Conservation (phyloP, 2,113 vertebrate species). For the Microtus oregoni region DNA sequence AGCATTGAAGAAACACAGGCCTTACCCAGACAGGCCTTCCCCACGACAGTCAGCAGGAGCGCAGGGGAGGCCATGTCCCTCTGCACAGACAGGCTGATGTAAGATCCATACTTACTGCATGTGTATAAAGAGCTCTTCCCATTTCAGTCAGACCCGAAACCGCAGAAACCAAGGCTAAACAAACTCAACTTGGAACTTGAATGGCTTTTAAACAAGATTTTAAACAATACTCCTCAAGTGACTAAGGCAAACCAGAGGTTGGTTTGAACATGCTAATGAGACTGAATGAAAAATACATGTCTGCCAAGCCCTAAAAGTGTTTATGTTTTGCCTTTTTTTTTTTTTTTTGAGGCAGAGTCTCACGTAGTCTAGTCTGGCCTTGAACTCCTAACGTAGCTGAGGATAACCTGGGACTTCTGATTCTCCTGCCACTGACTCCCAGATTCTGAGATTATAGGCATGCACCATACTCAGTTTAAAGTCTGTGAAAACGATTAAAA, state of each 20-base stretch:
- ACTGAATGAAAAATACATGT: not conserved
- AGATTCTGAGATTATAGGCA: not conserved
- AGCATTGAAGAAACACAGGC: not conserved
- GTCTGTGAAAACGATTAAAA: not conserved
- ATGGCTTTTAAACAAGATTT: not conserved
- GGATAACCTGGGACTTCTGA: not conserved
- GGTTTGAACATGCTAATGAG: not conserved
- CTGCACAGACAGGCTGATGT: not conserved
- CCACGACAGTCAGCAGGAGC: not conserved
- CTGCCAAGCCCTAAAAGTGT: not conserved
- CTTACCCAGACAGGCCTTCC: not conserved
- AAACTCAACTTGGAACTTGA: not conserved
- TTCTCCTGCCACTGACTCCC: not conserved
- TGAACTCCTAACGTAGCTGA: not conserved
- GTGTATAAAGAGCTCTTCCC: slow-evolving; percentile 16
- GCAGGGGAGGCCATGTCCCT: not conserved
- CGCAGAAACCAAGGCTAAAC: not conserved
- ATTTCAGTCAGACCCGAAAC: not conserved
- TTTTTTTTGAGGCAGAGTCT: not conserved
- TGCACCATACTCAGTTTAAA: not conserved
- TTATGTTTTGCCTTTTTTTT: not conserved
- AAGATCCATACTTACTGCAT: not conserved
- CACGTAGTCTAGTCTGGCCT: not conserved
- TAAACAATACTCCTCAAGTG: not conserved
- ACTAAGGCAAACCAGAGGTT: not conserved